Base-by-base conservation (phyloP, 2,888 invertebrate species). In the Pristionchus mayeri region DNA sequence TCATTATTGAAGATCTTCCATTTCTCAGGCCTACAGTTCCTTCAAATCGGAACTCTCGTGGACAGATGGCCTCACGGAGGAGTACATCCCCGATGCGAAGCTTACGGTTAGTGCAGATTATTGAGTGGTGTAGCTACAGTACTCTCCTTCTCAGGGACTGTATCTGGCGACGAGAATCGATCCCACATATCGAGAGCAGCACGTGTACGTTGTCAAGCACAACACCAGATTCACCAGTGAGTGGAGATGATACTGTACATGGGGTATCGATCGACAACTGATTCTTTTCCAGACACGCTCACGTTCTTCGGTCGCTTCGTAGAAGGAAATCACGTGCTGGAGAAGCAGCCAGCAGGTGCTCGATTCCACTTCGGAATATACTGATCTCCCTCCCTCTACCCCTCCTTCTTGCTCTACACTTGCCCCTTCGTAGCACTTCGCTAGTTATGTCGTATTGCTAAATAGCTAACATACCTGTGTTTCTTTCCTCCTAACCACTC, bases 161-260 rank as follows among this genome's bases (percentile, higher is more conserved):
- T 80, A 80, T 34, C 54, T 80, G 16, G 80, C 54, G 9, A 57
- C 80, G 40, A 27, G 54, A 16, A 24, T 80, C 37, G 57, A 80
- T 37, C 54, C 54, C 1, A n/a, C n/a, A 37, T 37, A 24, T 30
- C 11, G 11, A 16, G 37, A 57, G 37, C 37, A 44, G 3, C 30
- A n/a, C 57, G 24, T 80, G 11, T 80, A 57, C 40, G 57, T 80
- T 40, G 57, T 80, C 54, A 80, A 80, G 80, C 80, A 80, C 57
- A 80, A 80, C 16, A 80, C 80, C 21, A 37, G 54, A 80, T 80
- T 80, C 80, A 30, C 11, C 16, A 40, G 80, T 80, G 57, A 57
- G 80, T 40, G 3, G 21, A 21, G 7, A 4, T 21, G 54, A 54
- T 54, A 13, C 21, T 54, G 21, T 13, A 54, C 7, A 54, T 18